phyloP scores from a whole-genome alignment of 2,888 invertebrate species.

The Macropis europaea region DNA sequence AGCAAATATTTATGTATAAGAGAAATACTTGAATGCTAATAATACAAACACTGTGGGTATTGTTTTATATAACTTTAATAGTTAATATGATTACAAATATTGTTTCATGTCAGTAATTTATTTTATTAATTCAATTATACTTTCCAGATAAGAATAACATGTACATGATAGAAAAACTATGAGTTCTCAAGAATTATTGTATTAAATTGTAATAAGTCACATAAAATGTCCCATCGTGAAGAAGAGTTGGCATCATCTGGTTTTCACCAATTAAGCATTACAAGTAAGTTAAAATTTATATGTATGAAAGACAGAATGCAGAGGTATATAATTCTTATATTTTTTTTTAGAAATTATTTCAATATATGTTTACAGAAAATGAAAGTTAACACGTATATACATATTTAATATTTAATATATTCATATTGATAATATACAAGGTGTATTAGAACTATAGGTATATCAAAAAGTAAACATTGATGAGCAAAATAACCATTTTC shows the following conservation, averaged over 20 bases:
- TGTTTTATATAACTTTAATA: no score
- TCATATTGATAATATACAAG: background rate
- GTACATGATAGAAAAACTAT: constrained; percentile 48
- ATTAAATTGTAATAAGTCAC: constrained; percentile 47
- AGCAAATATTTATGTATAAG: no score
- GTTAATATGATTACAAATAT: background rate
- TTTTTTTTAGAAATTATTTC: background rate
- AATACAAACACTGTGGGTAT: no score
- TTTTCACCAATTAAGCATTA: constrained; percentile 86
- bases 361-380: background rate
- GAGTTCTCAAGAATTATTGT: constrained; percentile 38
- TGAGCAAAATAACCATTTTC: no score
- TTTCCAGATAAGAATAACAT: constrained; percentile 22
- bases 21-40: no score
- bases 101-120: background rate
- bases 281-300: constrained; percentile 81
- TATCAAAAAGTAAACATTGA: no score
- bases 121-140: constrained; percentile 6
- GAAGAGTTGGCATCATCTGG: constrained; percentile 80
- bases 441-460: no score
- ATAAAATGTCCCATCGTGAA: constrained; percentile 77
- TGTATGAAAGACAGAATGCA: background rate
- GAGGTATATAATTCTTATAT: background rate
- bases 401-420: background rate
- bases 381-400: background rate